A percentile compares a stretch with the other conserved stretches of the same genome.
Conservation (phyloP, 92 coral and sea anemone genomes). For the Zoanthus gigantus region DNA sequence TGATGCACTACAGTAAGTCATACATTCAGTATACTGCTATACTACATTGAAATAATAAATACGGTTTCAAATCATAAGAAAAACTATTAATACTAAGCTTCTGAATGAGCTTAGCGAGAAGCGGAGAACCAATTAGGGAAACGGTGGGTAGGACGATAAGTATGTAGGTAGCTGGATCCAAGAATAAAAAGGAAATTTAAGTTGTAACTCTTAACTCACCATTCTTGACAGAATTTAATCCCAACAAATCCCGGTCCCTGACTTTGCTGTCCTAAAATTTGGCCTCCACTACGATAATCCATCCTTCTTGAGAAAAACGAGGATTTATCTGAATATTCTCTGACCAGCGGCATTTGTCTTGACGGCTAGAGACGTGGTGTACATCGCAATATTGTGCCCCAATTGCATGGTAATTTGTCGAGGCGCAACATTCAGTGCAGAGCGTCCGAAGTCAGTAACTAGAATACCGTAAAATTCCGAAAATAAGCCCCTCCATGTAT, state of each 20-base stretch:
- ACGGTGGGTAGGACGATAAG: no score
- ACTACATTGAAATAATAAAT: no score
- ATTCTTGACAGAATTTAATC: conserved; percentile 44
- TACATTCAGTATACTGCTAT: no score
- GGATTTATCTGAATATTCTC: background rate
- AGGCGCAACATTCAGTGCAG: no score
- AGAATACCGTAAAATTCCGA: no score
- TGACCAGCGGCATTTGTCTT: background rate
- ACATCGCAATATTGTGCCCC: background rate
- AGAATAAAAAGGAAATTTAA: background rate
- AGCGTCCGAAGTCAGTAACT: no score
- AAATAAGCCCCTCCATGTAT: no score
- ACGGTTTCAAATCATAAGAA: no score
- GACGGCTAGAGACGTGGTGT: background rate
- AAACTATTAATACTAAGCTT: no score
- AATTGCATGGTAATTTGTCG: background rate
- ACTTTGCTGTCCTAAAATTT: conserved; percentile 36
- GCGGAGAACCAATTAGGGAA: no score
- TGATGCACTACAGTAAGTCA: no score
- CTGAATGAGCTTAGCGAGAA: no score
- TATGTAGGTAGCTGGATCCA: background rate
- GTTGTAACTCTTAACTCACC: conserved; percentile 1
- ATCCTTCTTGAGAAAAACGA: conserved; percentile 1
- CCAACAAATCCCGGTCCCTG: conserved; percentile 48
- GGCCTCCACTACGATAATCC: conserved; percentile 24